Evolutionary conservation across 1,140 invertebrate species (phyloP).

Genomic region (Philotrypesis tridentata): DNA sequence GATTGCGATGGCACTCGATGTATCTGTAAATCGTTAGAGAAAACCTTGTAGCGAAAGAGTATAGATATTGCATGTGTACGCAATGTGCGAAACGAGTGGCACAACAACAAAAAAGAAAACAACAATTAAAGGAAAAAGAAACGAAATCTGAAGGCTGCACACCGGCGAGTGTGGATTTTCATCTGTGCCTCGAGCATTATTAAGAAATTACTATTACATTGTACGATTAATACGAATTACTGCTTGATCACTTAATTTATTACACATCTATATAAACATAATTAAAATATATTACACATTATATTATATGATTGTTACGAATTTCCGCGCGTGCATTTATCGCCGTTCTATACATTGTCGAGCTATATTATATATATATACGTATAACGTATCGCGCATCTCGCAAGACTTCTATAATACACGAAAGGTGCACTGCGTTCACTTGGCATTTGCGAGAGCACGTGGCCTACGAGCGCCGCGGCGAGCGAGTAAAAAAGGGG

Average conservation of each 20-base stretch:
- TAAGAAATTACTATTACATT: not conserved
- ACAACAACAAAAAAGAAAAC: too few species aligned
- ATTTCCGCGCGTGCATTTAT: not conserved
- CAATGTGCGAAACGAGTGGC: not conserved
- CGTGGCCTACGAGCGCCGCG: too few species aligned
- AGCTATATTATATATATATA: not conserved
- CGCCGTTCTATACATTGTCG: not conserved
- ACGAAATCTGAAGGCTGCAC: constrained; percentile 16
- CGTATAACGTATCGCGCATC: not conserved
- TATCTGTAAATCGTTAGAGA: not conserved
- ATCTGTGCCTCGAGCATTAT: constrained; percentile 57
- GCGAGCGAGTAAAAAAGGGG: not conserved
- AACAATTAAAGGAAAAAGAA: too few species aligned
- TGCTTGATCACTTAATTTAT: not conserved
- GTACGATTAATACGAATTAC: constrained; percentile 6
- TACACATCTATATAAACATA: not conserved
- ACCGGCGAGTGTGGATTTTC: constrained; percentile 59
- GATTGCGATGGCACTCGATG: not conserved
- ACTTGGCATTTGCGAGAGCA: too few species aligned
- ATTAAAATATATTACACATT: not conserved
- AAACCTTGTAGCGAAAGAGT: not conserved
- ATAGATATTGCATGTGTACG: not conserved
- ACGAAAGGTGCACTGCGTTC: not conserved
- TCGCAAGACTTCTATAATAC: not conserved
- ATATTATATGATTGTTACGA: not conserved